Conservation (phyloP, 2,888 invertebrate genomes). For the Sycophila texana region DNA sequence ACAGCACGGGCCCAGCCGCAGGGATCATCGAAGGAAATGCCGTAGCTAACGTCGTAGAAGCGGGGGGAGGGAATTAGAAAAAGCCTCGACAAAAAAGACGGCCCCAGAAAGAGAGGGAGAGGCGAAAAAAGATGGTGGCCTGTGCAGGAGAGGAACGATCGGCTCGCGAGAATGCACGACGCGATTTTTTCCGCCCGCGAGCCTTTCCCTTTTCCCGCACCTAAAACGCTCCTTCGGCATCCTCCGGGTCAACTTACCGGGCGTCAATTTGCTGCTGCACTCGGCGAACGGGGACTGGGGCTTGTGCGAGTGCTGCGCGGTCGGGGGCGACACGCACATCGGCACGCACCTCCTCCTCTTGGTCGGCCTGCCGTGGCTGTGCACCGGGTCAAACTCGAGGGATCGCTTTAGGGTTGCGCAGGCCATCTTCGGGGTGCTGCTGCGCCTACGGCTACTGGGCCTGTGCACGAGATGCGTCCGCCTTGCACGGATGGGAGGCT, state of each 20-base stretch:
- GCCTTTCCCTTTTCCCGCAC: too few relatives aligned
- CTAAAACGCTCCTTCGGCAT: too few relatives aligned
- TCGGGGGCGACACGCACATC: slow-evolving; percentile 83
- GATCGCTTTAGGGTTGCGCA: slow-evolving; percentile 97
- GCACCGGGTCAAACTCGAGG: slow-evolving; percentile 94
- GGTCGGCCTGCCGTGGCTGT: slow-evolving; percentile 88
- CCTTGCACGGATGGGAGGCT: neutral
- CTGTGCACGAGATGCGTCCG: neutral
- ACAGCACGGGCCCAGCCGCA: neutral
- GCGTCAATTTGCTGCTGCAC: slow-evolving; percentile 89
- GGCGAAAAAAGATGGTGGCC: slow-evolving; percentile 41
- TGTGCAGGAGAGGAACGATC: neutral
- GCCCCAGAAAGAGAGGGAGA: slow-evolving; percentile 2
- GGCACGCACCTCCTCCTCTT: slow-evolving; percentile 93
- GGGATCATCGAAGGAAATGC: neutral
- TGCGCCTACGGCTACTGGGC: neutral
- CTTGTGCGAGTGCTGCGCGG: slow-evolving; percentile 69
- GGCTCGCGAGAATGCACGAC: too few relatives aligned
- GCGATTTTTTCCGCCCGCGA: too few relatives aligned
- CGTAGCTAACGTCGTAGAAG: neutral
- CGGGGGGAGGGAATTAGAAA: neutral
- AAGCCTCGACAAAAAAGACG: too few relatives aligned
- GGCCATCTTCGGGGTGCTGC: slow-evolving; percentile 83
- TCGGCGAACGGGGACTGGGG: slow-evolving; percentile 87
- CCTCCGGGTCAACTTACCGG: slow-evolving; percentile 81